These are phyloP conservation scores for Steromphala cineraria DNA, from an alignment of 2,888 invertebrate species.

Conservation along the genomic window DNA sequence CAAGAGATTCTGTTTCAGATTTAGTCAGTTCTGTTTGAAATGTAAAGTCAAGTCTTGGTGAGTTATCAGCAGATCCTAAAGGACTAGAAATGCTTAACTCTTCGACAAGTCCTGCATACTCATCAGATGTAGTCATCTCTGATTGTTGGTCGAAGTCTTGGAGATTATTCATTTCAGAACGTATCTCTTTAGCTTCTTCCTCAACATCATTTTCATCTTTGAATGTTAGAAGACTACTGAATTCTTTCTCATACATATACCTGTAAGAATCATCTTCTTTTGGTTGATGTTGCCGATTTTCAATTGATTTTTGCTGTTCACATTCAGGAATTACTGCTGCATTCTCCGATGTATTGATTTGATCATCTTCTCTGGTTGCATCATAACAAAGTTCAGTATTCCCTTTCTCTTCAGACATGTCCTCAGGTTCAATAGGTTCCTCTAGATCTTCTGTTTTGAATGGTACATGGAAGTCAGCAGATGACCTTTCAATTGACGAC, in stretches of 20 bases:
- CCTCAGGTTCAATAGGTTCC: not conserved
- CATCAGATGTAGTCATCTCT: too few species aligned
- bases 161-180: too few species aligned
- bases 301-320: not conserved
- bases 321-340: not conserved
- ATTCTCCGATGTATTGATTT: not conserved
- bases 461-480: too few species aligned
- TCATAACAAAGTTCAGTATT: not conserved
- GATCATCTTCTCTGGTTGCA: not conserved
- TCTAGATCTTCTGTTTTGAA: too few species aligned
- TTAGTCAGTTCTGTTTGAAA: not conserved
- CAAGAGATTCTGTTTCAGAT: not conserved
- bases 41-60: too few species aligned
- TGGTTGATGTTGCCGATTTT: not conserved
- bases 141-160: too few species aligned
- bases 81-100: too few species aligned
- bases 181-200: not conserved
- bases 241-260: not conserved
- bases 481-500: too few species aligned
- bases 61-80: too few species aligned
- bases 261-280: not conserved
- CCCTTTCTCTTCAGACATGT: not conserved
- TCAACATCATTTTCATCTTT: not conserved
- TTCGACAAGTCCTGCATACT: too few species aligned
- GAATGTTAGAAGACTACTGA: not conserved